Evolutionary conservation across 2,797 vertebrate genomes (phyloP).

Genomic region (Botia almorhae): DNA sequence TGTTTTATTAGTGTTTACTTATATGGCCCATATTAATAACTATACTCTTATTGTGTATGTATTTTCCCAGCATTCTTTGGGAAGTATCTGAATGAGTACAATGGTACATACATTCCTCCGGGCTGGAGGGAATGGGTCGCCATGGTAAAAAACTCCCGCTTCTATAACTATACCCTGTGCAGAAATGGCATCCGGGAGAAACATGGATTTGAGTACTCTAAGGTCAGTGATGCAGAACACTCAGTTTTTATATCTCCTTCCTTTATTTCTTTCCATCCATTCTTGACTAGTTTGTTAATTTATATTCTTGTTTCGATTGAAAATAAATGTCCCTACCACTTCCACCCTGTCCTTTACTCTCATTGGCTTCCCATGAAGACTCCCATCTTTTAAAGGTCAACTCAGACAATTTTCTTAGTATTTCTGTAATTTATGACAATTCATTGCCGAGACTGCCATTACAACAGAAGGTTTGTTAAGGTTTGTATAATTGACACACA

Average conservation of each 20-base stretch:
- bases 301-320: slow-evolving; percentile 14
- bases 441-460: neutral
- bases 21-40: neutral
- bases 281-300: slow-evolving; percentile 10
- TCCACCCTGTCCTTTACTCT: neutral
- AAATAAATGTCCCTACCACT: neutral
- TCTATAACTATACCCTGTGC: slow-evolving; percentile 96
- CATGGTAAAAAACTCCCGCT: slow-evolving; percentile 94
- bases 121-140: slow-evolving; percentile 98
- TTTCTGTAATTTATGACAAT: neutral
- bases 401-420: neutral
- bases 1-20: neutral
- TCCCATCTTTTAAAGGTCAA: neutral
- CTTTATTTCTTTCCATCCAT: neutral
- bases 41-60: slow-evolving; percentile 48
- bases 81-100: slow-evolving; percentile 91
- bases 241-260: neutral
- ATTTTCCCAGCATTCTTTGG: slow-evolving; percentile 83
- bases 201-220: slow-evolving; percentile 88
- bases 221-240: slow-evolving; percentile 70
- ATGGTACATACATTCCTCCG: slow-evolving; percentile 87
- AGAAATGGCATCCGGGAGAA: slow-evolving; percentile 92
- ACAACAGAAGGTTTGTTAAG: neutral
- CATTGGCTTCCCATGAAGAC: too few species aligned
- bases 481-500: neutral